Percentiles rank a stretch among this genome's conserved stretches.
These are phyloP conservation scores for Apostichopus japonicus DNA, from an alignment of 35 echinoderm and acorn worm species.

Conservation along the genomic window DNA sequence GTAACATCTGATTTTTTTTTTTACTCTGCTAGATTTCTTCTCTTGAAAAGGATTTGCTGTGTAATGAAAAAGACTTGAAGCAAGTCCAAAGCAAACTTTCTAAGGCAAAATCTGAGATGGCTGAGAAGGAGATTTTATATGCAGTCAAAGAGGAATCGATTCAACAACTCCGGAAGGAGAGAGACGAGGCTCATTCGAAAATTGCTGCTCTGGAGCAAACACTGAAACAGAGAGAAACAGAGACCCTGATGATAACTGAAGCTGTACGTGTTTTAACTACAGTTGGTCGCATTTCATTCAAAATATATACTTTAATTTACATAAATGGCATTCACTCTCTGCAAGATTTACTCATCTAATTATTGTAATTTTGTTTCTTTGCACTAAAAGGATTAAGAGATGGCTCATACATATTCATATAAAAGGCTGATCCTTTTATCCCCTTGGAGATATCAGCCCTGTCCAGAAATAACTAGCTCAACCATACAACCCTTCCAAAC, in stretches of 20 bases:
- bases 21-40: neutral
- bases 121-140: neutral
- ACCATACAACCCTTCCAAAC: too few relatives aligned
- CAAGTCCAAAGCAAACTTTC: neutral
- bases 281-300: too few relatives aligned
- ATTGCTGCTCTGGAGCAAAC: slow-evolving; percentile 1
- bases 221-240: neutral
- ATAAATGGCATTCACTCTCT: too few relatives aligned
- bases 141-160: neutral
- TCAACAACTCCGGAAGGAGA: slow-evolving; percentile 16
- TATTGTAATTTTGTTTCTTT: too few relatives aligned
- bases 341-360: too few relatives aligned
- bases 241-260: neutral
- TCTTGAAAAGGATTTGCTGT: slow-evolving; percentile 6
- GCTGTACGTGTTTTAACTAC: neutral
- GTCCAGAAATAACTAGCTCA: too few relatives aligned
- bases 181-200: neutral
- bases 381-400: too few relatives aligned
- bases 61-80: neutral
- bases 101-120: neutral
- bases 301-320: too few relatives aligned
- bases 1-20: too few relatives aligned
- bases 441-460: too few relatives aligned
- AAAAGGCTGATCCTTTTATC: too few relatives aligned
- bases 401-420: too few relatives aligned